These are phyloP conservation scores for Altica lythri DNA, from an alignment of 2,888 invertebrate genomes.

Conservation along the genomic window DNA sequence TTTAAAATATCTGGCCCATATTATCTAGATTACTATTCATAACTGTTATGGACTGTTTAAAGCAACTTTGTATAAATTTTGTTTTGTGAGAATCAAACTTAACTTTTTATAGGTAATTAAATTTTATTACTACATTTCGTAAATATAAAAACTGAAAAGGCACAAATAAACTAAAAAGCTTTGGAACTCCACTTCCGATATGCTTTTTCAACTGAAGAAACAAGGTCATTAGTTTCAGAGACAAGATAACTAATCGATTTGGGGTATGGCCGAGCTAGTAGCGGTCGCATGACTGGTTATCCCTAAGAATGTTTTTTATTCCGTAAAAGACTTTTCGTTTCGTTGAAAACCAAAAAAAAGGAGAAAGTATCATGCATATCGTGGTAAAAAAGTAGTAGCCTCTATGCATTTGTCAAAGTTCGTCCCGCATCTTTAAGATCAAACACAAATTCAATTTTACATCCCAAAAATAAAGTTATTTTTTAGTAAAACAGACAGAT, in stretches of 20 bases:
- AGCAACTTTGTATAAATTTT: too few relatives aligned
- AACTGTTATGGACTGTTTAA: too few relatives aligned
- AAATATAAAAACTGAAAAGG: too few relatives aligned
- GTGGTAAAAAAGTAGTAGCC: not conserved
- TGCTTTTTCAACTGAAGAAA: constrained; percentile 5
- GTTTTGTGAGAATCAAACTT: too few relatives aligned
- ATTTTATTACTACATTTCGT: too few relatives aligned
- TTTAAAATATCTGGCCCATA: too few relatives aligned
- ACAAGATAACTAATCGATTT: constrained; percentile 19
- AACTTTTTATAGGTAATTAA: too few relatives aligned
- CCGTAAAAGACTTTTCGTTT: constrained; percentile 3
- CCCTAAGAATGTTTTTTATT: not conserved
- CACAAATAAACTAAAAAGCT: not conserved
- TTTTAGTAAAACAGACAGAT: too few relatives aligned
- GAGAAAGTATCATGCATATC: constrained; percentile 1
- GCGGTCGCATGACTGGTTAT: constrained; percentile 3
- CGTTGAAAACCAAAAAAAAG: not conserved
- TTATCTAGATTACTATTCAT: too few relatives aligned
- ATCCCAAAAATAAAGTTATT: too few relatives aligned
- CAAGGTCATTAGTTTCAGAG: constrained; percentile 12
- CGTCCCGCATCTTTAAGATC: too few relatives aligned
- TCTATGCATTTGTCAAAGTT: constrained; percentile 4
- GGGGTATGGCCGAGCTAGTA: constrained; percentile 8
- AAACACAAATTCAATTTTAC: too few relatives aligned
- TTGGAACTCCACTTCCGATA: not conserved